Base-by-base conservation (phyloP, 2,797 vertebrate species). In the Clarias pachynema region DNA sequence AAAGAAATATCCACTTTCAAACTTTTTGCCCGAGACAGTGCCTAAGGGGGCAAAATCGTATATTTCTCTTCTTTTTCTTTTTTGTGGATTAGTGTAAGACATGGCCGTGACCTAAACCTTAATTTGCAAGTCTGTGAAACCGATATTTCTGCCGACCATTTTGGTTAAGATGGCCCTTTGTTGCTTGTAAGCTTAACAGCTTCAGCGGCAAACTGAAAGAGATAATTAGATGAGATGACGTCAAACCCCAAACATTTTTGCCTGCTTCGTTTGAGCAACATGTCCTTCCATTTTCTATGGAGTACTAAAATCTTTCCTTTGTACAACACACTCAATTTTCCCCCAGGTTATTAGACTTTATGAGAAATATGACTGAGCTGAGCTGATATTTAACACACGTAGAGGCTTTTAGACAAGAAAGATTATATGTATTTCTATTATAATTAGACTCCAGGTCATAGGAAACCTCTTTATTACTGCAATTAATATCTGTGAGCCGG, bases 381-480 rank as follows among this genome's bases (percentile, higher is more conserved):
- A 85, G 44, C 57, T 73, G 84, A 65, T 74, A 66, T 81, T 85
- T 70, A 72, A 53, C 10, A 53, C 79, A 37, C 44, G 49, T 34
- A 57, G 44, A 82, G 31, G 44, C 63, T 86, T 70, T 79, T 20
- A 66, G 79, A 59, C n/a, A 44, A 70, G 75, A 83, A 16, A 73
- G 85, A 88, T 89, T 89, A 85, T 78, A 86, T 72, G 44, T 68
- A 29, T 83, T 86, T 81, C 87, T 86, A 79, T 77, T 65, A 85
- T 81, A 86, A 88, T 89, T 89, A 80, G 66, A 82, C 20, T 82
- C 59, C 79, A 68, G 62, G 80, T 79, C 84, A 70, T 65, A 81
- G 37, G 79, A 83, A 85, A 83, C 78, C 80, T 88, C 73, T 70
- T 88, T 88, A 88, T 89, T 89, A 89, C 80, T 31, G 57, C 77